phyloP scores from a whole-genome alignment of 2,888 invertebrate species.

The Alloscopus bannaensis region DNA sequence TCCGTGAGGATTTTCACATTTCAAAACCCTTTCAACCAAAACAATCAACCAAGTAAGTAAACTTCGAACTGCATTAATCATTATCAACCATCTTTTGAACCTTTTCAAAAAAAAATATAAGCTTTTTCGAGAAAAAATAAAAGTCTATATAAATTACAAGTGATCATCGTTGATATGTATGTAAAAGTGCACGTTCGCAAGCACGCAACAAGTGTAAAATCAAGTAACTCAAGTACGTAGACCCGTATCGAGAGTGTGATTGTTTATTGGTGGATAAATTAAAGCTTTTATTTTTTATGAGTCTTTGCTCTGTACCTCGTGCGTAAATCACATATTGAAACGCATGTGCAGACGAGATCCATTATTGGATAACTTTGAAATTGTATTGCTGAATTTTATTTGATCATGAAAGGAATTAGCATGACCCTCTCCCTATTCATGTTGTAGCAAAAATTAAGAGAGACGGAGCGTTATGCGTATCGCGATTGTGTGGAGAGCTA shows the following conservation, averaged over 20 bases:
- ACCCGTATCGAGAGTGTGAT: no score
- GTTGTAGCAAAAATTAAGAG: not conserved
- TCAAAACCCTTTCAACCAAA: slow-evolving; percentile 44
- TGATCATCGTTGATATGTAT: slow-evolving; percentile 2
- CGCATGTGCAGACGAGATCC: no score
- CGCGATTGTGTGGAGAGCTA: not conserved
- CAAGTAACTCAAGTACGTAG: no score
- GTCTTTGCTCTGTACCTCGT: not conserved
- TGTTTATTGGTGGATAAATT: slow-evolving; percentile 29
- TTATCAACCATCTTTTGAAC: slow-evolving; percentile 12
- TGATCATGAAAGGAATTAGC: not conserved
- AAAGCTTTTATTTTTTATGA: slow-evolving; percentile 24
- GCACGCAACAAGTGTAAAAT: no score
- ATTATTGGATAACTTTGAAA: no score
- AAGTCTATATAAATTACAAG: not conserved
- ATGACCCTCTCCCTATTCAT: not conserved
- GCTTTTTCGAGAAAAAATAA: not conserved
- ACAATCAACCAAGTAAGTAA: slow-evolving; percentile 24
- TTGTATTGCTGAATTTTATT: not conserved
- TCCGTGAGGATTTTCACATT: slow-evolving; percentile 42
- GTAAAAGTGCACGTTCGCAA: not conserved
- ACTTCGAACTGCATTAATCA: not conserved
- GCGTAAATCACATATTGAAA: no score
- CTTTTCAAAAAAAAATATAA: slow-evolving; percentile 3
- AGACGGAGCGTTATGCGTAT: no score